Base-by-base conservation (phyloP, 2,888 invertebrate genomes). In the Mythimna albipuncta region DNA sequence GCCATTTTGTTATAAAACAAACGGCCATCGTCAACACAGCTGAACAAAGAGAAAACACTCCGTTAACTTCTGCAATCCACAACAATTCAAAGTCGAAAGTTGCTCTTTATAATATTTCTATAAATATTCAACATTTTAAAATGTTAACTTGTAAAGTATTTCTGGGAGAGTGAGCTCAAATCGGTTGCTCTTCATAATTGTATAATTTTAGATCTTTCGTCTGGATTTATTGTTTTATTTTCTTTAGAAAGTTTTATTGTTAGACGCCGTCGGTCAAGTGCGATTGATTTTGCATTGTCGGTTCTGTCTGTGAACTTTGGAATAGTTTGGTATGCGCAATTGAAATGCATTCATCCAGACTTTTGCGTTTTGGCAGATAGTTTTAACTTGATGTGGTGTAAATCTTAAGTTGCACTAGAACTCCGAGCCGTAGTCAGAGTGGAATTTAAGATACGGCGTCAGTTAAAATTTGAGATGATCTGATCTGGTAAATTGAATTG, bases 171-270 rank as follows among this genome's bases (percentile, higher is more conserved):
- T 69, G 61, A 32, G 10, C 26, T 50, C 54, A 58, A 68, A 81
- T 72, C 19, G 70, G 68, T 70, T 65, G 38, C 64, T 67, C 78
- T 55, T 74, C 44, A 72, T 67, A 77, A 81, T 69, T 77, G 70
- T 84, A 73, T 71, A 47, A 81, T 81, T 82, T 82, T 68, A 72
- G 64, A 74, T 55, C 59, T 84, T 84, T 82, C 67, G 61, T 72
- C 72, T 66, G 61, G 6, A 70, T 64, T 73, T 52, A 52, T 81
- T 71, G 64, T 73, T 71, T 63, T 69, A 84, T 77, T 69, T 77
- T 73, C 55, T 71, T 63, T 50, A 19, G 10, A 70, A 80, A 73
- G 41, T 70, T 72, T 70, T 67, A 72, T 50, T 57, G 52, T n/a
- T 65, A 57, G 61, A 50, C 26, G 21, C n/a, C n/a, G n/a, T 38